phyloP scores from a whole-genome alignment of 2,888 invertebrate species.

The Thera obeliscata region DNA sequence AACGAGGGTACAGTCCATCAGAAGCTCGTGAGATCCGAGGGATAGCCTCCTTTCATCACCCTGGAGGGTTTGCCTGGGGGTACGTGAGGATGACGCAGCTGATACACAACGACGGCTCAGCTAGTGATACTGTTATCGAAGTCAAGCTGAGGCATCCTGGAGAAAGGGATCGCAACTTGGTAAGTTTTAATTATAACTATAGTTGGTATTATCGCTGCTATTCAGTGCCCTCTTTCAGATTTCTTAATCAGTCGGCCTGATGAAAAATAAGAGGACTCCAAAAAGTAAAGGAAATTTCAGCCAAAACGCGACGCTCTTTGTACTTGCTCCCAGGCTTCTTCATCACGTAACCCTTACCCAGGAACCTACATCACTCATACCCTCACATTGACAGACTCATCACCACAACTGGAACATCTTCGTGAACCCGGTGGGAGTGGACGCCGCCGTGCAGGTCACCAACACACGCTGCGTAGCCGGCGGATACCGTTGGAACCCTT shows the following conservation, averaged over 20 bases:
- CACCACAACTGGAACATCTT: constrained; percentile 96
- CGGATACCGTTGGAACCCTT: constrained; percentile 96
- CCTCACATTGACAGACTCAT: constrained; percentile 85
- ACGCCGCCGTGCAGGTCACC: constrained; percentile 92
- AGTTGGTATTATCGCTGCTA: too few relatives aligned
- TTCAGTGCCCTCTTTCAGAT: too few relatives aligned
- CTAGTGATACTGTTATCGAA: constrained; percentile 95
- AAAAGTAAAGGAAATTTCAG: too few relatives aligned
- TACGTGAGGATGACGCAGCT: constrained; percentile 95
- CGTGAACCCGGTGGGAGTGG: constrained; percentile 96
- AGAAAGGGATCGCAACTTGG: constrained; percentile 91
- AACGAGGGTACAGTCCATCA: constrained; percentile 93
- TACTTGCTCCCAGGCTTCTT: not conserved
- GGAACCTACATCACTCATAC: not conserved
- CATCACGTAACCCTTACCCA: not conserved
- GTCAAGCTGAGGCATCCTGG: constrained; percentile 95
- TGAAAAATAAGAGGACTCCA: too few relatives aligned
- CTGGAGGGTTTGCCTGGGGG: constrained; percentile 92
- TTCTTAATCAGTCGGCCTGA: too few relatives aligned
- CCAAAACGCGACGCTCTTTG: too few relatives aligned
- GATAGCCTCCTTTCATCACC: constrained; percentile 96
- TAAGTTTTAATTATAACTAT: constrained; percentile 49
- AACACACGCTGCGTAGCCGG: constrained; percentile 94
- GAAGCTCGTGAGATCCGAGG: constrained; percentile 94
- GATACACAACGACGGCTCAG: constrained; percentile 92